Percentiles rank a stretch among this genome's conserved stretches.
These are phyloP conservation scores for Hormiphora californensis DNA, from an alignment of 37 sponge, comb jelly and placozoan genomes.

Conservation along the genomic window DNA sequence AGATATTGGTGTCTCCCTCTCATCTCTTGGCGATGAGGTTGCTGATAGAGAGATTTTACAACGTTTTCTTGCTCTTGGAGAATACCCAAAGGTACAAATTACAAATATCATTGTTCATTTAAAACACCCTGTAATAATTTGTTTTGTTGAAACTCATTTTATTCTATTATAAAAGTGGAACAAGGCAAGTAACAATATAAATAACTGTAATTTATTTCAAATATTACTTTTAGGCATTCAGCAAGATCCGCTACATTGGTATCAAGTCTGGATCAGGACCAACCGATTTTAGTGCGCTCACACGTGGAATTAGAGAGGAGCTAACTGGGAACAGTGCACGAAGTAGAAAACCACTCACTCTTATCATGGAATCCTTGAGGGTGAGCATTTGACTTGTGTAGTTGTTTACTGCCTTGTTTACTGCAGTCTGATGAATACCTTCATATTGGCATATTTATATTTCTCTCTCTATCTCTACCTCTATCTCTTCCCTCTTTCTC, in stretches of 20 bases:
- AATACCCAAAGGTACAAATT: constrained; percentile 47
- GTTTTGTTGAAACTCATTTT: not conserved
- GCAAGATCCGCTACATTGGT: constrained; percentile 75
- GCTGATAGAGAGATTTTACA: constrained; percentile 17
- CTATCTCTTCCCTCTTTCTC: no score
- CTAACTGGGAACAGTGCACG: constrained; percentile 68
- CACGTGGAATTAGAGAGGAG: constrained; percentile 56
- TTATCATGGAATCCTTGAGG: constrained; percentile 65
- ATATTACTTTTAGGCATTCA: constrained; percentile 61
- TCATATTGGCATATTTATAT: no score
- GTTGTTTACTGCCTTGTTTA: not conserved
- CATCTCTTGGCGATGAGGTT: no score
- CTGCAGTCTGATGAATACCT: no score
- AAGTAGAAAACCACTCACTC: constrained; percentile 58
- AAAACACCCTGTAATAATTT: not conserved
- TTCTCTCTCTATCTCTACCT: no score
- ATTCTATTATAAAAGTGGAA: not conserved
- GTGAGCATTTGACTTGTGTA: constrained; percentile 18
- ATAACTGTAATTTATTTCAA: not conserved
- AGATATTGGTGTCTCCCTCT: no score
- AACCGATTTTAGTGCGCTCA: constrained; percentile 69
- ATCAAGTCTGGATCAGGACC: constrained; percentile 59
- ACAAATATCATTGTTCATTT: not conserved
- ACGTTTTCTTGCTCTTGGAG: constrained; percentile 13
- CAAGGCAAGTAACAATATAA: not conserved